phyloP scores from a whole-genome alignment of 2,113 vertebrate species.

The Pteronura brasiliensis region DNA sequence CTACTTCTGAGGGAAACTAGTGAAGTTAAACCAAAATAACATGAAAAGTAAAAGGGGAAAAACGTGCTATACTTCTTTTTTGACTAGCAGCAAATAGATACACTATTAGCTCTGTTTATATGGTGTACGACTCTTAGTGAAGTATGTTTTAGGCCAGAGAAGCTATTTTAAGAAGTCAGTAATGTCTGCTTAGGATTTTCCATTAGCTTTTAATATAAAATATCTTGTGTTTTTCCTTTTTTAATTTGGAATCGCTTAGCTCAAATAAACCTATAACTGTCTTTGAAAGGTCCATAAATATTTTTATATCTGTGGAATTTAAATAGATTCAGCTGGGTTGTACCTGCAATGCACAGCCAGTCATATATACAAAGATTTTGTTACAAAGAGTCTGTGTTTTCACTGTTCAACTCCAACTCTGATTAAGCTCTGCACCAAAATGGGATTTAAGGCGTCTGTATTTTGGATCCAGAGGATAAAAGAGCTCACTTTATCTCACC shows the following conservation, averaged over 20 bases:
- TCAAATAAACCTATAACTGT: neutral
- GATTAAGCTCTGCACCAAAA: neutral
- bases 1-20: neutral
- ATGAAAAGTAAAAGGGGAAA: neutral
- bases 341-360: neutral
- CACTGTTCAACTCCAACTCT: neutral
- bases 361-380: neutral
- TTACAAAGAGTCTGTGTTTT: neutral
- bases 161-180: neutral
- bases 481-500: constrained; percentile 61
- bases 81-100: neutral
- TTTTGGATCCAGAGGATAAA: neutral
- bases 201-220: neutral
- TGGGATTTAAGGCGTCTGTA: neutral
- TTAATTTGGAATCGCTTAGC: neutral
- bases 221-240: neutral
- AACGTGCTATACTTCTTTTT: neutral
- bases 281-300: neutral
- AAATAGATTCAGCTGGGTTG: neutral
- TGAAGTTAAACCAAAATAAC: neutral
- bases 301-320: neutral
- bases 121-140: neutral
- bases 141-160: neutral
- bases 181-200: neutral
- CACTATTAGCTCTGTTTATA: neutral